A percentile compares a stretch with the other conserved stretches of the same genome.
Conservation (phyloP, 2,113 vertebrate species). For the Aythya baeri region DNA sequence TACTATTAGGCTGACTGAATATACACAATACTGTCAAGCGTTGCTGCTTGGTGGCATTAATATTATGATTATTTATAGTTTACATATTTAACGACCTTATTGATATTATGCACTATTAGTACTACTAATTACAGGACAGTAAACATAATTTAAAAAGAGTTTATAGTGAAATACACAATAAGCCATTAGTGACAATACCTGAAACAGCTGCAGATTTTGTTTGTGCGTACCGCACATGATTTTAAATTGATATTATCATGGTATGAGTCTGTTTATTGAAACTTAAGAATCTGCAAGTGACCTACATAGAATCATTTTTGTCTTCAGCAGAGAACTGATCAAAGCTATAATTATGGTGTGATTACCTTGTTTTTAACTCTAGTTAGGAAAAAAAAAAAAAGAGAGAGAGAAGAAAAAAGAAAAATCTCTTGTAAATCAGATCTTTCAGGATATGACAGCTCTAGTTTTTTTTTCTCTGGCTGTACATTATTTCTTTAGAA, state of each 20-base stretch:
- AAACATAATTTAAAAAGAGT: constrained; percentile 65
- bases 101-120: constrained; percentile 68
- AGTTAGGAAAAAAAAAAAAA: constrained; percentile 19
- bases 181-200: constrained; percentile 29
- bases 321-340: constrained; percentile 65
- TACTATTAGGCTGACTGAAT: neutral
- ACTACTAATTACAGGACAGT: constrained; percentile 71
- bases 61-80: constrained; percentile 74
- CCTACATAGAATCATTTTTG: constrained; percentile 67
- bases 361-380: constrained; percentile 71
- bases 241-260: constrained; percentile 32
- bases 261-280: constrained; percentile 55
- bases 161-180: constrained; percentile 28
- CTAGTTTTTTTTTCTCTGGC: neutral
- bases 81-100: constrained; percentile 74
- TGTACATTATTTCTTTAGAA: neutral
- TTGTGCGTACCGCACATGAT: neutral
- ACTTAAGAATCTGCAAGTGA: constrained; percentile 59
- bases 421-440: constrained; percentile 42
- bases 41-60: constrained; percentile 30
- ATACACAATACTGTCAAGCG: constrained; percentile 20
- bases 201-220: neutral
- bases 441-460: constrained; percentile 28
- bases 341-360: constrained; percentile 70
- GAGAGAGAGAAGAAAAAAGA: constrained; percentile 5